These are phyloP conservation scores for Poecilia latipinna DNA, from an alignment of 2,113 vertebrate genomes.

Conservation along the genomic window DNA sequence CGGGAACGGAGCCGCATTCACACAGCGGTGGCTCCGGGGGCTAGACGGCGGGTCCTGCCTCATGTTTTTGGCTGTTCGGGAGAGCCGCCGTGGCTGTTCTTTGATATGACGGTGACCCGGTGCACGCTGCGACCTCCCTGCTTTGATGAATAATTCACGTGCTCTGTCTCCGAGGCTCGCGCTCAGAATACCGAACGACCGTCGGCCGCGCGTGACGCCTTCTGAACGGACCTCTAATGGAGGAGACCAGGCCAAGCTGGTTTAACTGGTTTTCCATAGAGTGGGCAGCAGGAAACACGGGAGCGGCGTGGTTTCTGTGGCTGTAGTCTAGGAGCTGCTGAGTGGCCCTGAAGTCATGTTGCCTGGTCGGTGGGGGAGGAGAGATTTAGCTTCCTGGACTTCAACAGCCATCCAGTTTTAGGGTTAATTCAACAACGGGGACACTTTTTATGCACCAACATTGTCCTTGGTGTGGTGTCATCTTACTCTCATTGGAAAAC, in stretches of 20 bases:
- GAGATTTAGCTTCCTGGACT: slow-evolving; percentile 52
- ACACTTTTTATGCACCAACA: slow-evolving; percentile 5
- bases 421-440: slow-evolving; percentile 33
- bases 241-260: neutral
- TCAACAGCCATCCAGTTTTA: slow-evolving; percentile 43
- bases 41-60: neutral
- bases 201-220: slow-evolving; percentile 55
- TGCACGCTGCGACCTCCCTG: slow-evolving; percentile 62
- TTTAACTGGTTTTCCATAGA: neutral
- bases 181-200: slow-evolving; percentile 20
- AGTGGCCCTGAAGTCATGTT: slow-evolving; percentile 78
- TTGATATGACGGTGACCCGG: slow-evolving; percentile 42
- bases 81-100: slow-evolving; percentile 22
- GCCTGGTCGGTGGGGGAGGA: slow-evolving; percentile 75
- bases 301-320: too few relatives aligned
- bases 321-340: slow-evolving; percentile 23
- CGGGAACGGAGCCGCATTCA: slow-evolving; percentile 32
- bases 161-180: slow-evolving; percentile 41
- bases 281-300: neutral
- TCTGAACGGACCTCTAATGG: slow-evolving; percentile 74
- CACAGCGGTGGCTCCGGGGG: slow-evolving; percentile 14
- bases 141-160: slow-evolving; percentile 73
- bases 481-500: too few relatives aligned
- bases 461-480: neutral
- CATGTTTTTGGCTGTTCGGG: neutral